Evolutionary conservation across 92 coral and sea anemone species (phyloP), one percentile per base, ranked within the genome.

Genomic region (Zoanthus sociatus): DNA sequence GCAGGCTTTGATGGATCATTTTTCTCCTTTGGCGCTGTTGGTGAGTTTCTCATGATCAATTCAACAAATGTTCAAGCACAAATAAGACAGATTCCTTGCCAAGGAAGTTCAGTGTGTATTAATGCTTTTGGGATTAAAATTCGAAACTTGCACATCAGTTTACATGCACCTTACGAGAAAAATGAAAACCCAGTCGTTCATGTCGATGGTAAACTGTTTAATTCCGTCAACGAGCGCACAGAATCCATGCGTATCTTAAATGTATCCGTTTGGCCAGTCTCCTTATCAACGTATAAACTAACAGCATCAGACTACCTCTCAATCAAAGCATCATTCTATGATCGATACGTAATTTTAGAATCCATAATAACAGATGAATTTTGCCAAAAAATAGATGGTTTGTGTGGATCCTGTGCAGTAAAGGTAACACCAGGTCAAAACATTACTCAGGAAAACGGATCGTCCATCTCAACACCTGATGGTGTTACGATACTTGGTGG

Each of bases 141-240:
- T 33, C 48, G 44, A 45, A 72, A 76, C 15, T 42, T 90, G 8
- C 68, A 50, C 44, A 46, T 92, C 10, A 92, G 94, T 84, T 82
- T 92, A 51, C 94, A 92, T 76, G 94, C 94, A 18, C 94, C 94
- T 16, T 92, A 92, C 75, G 85, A 76, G 75, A 86, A 67, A 60
- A 73, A 88, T 12, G 90, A 69, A 66, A 86, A 89, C 50, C 90
- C 92, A 26, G 74, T 83, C 8, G 73, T 87, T 71, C 81, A 75
- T 53, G 76, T 92, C 18, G 75, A 85, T 66, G 92, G 92, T 14
- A 37, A 86, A 45, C 45, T 3, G 8, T 48, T 90, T 14, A 69
- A 71, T 21, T 58, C 75, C 4, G 63, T 71, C 12, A 67, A 83
- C 48, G 61, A 78, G 21, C 53, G 58, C 12, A 73, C 86, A 37